phyloP scores from a whole-genome alignment of 2,888 invertebrate genomes.

The Tachina lurida region DNA sequence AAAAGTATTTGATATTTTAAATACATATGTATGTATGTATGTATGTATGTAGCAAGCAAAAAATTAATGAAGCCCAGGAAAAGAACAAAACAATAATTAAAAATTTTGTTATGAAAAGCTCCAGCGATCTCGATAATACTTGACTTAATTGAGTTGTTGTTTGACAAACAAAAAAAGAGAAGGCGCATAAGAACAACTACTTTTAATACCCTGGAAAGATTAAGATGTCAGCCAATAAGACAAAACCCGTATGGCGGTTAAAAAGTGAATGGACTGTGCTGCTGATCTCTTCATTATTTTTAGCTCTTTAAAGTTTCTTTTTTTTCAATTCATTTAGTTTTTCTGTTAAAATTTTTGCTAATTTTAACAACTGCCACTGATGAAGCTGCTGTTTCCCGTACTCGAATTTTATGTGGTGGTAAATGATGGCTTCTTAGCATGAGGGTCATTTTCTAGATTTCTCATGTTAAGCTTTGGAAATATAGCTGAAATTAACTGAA shows the following conservation, averaged over 20 bases:
- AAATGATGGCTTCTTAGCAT: conserved; percentile 70
- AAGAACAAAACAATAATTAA: not conserved
- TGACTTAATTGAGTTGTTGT: conserved; percentile 60
- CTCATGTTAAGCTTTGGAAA: conserved; percentile 44
- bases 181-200: conserved; percentile 2
- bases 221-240: conserved; percentile 65
- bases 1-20: conserved; percentile 18
- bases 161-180: conserved; percentile 10
- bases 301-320: conserved; percentile 2
- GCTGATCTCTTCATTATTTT: conserved; percentile 37
- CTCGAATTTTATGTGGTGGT: conserved; percentile 42
- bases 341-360: conserved; percentile 45
- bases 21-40: conserved; percentile 12
- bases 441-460: conserved; percentile 69
- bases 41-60: conserved; percentile 24
- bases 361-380: conserved; percentile 64
- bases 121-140: not conserved
- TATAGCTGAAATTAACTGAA: conserved; percentile 5
- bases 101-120: conserved; percentile 16
- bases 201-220: conserved; percentile 58
- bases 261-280: conserved; percentile 37
- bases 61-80: conserved; percentile 25
- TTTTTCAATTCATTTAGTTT: conserved; percentile 14
- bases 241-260: conserved; percentile 33
- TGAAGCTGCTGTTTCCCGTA: conserved; percentile 4